Evolutionary conservation across 2,113 vertebrate species (phyloP).

Genomic region (Apteryx owenii): DNA sequence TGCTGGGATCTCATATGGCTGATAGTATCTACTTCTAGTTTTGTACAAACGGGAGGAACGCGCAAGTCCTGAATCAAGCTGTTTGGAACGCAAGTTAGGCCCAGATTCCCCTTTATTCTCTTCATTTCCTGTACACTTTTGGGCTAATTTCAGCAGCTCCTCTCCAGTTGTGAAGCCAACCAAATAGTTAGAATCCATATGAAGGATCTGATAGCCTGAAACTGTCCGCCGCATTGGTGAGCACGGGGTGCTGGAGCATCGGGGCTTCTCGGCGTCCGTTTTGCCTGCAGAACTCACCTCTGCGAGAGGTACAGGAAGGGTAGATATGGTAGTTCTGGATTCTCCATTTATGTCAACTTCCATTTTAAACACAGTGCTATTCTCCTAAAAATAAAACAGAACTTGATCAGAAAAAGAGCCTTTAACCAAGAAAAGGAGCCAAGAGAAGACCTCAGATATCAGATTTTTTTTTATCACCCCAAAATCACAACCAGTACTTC

Average conservation of each 20-base stretch:
- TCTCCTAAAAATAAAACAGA: slow-evolving; percentile 74
- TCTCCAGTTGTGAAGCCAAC: slow-evolving; percentile 95
- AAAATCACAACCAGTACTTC: not conserved
- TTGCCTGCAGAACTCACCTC: slow-evolving; percentile 82
- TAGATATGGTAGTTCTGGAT: slow-evolving; percentile 81
- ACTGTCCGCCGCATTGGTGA: slow-evolving; percentile 90
- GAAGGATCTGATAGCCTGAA: slow-evolving; percentile 94
- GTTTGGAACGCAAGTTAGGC: slow-evolving; percentile 78
- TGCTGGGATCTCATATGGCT: slow-evolving; percentile 94
- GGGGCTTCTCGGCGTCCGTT: slow-evolving; percentile 87
- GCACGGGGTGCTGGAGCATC: slow-evolving; percentile 94
- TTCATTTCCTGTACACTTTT: slow-evolving; percentile 84
- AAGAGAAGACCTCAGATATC: not conserved
- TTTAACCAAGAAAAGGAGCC: not conserved
- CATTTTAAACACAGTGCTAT: slow-evolving; percentile 81
- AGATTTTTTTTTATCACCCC: not conserved
- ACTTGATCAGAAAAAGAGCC: slow-evolving; percentile 22
- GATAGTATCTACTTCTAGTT: slow-evolving; percentile 90
- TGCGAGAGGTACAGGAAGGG: slow-evolving; percentile 81
- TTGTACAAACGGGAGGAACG: slow-evolving; percentile 88
- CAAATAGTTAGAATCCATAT: slow-evolving; percentile 97
- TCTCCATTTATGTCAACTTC: slow-evolving; percentile 91
- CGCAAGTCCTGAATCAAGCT: slow-evolving; percentile 83
- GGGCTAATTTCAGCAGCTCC: slow-evolving; percentile 93
- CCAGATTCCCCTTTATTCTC: slow-evolving; percentile 79